phyloP scores from a whole-genome alignment of 2,113 vertebrate genomes.

The Mustelus asterias region DNA sequence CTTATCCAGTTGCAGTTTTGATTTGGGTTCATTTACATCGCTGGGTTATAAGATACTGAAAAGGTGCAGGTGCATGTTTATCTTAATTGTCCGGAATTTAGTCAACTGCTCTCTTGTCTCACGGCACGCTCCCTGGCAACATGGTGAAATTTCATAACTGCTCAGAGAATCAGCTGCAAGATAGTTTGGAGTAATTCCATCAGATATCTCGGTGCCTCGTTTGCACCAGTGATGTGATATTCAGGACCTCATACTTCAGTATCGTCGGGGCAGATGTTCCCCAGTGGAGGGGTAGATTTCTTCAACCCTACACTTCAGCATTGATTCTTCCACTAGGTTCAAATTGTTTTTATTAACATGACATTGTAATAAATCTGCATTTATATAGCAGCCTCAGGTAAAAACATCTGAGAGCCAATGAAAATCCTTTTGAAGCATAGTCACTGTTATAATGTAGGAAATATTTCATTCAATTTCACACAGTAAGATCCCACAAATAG shows the following conservation, averaged over 20 bases:
- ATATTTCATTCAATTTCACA: no score
- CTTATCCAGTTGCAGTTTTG: neutral
- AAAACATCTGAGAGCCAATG: neutral
- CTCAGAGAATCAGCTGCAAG: neutral
- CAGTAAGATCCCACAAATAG: neutral
- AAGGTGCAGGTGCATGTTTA: neutral
- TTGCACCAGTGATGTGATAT: neutral
- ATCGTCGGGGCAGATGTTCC: no score
- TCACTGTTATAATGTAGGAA: neutral
- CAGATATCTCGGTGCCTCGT: neutral
- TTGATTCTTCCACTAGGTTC: neutral
- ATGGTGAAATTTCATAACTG: neutral
- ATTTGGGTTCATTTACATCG: constrained; percentile 9
- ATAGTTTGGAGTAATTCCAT: neutral
- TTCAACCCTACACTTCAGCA: neutral
- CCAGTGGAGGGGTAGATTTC: neutral
- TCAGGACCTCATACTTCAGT: neutral
- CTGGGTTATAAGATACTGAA: neutral
- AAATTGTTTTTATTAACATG: neutral
- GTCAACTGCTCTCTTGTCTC: neutral
- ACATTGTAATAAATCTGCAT: neutral
- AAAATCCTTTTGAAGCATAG: neutral
- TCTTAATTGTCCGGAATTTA: neutral
- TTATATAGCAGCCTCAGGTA: neutral
- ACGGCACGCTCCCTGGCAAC: neutral